Base-by-base conservation (phyloP, 2,797 vertebrate species). In the Eurystomus glaucurus region DNA sequence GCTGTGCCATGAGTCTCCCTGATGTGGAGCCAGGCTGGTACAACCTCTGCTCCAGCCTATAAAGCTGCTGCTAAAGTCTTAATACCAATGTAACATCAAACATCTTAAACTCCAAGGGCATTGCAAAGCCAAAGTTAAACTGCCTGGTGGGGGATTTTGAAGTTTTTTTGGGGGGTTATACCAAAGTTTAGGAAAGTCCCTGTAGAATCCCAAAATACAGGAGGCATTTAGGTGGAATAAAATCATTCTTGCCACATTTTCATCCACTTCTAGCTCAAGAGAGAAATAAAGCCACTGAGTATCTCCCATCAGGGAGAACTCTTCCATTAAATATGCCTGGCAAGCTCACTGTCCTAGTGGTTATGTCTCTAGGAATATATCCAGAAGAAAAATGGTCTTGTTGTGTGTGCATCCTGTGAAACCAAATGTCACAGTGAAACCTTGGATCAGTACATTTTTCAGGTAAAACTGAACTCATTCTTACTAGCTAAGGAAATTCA, bases 351-450 rank as follows among this genome's bases (percentile, higher is more conserved):
- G 6, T 91, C 61, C 72, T 74, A 43, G 41, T 35, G 50, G 45
- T 80, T 82, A 37, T 48, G 43, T 52, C 39, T 68, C 41, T 37
- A 92, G 64, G 60, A 88, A 83, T 50, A 62, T 10, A 80, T 58
- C 82, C 45, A 77, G 72, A 46, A 85, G 64, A 91, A 90, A 93
- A 95, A 88, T n/a, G 52, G 33, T 60, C 81, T 58, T 79, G 7
- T 68, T 81, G 31, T 26, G 22, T 52, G 29, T 55, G n/a, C 58
- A 57, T 82, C 54, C 35, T 39, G 57, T 71, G 82, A 94, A 93
- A 84, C 26, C 33, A 64, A 85, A 77, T 93, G 74, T 54, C 94
- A 62, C 45, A 68, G 61, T 5, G 9, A 94, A 95, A 86, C 46
- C 33, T 83, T 85, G 72, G 48, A 51, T 65, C 1, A 0, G 37